Evolutionary conservation across 2,888 invertebrate species (phyloP).

Genomic region (Arctia plantaginis): DNA sequence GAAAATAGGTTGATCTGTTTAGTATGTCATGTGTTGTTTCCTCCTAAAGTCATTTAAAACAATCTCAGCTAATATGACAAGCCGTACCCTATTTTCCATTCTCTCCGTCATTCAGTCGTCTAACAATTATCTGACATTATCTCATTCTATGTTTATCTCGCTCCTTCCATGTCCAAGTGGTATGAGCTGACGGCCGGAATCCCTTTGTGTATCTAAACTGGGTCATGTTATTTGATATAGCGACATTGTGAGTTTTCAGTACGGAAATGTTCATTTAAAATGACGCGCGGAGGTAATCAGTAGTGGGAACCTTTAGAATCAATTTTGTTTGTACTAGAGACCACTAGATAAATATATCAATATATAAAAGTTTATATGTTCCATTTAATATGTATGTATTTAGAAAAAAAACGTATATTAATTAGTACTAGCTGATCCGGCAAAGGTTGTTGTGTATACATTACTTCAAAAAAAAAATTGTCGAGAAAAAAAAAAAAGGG

Average conservation of each 20-base stretch:
- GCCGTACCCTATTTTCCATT: background rate
- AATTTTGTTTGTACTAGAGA: background rate
- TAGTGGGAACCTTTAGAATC: background rate
- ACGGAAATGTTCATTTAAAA: constrained; percentile 9
- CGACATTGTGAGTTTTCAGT: background rate
- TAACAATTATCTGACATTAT: background rate
- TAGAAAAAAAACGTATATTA: too few species aligned
- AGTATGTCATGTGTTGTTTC: too few species aligned
- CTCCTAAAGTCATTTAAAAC: too few species aligned
- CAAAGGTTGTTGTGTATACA: too few species aligned
- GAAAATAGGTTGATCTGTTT: too few species aligned
- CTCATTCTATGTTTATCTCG: background rate
- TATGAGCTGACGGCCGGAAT: constrained; percentile 16
- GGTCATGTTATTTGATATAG: constrained; percentile 41
- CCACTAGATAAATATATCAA: too few species aligned
- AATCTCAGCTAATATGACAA: background rate
- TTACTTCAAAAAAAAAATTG: too few species aligned
- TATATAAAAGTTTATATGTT: too few species aligned
- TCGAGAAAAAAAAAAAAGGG: too few species aligned
- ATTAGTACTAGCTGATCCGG: too few species aligned
- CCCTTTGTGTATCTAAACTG: constrained; percentile 39
- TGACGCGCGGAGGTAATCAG: background rate
- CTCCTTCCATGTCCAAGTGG: background rate
- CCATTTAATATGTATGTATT: too few species aligned
- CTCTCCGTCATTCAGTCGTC: background rate